phyloP scores from a whole-genome alignment of 1,140 invertebrate genomes.

The Apis cerana region DNA sequence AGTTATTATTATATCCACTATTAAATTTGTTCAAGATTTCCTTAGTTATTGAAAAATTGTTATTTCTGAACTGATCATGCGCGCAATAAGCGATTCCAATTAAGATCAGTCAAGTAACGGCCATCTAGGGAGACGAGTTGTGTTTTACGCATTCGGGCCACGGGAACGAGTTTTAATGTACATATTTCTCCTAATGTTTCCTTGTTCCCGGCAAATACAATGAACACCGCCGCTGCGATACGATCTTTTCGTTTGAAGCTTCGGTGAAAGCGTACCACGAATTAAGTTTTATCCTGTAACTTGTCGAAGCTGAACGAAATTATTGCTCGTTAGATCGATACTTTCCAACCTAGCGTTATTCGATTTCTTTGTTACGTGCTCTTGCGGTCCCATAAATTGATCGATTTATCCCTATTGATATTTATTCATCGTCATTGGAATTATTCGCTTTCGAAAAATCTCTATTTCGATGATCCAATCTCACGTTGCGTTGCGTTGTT shows the following conservation, averaged over 20 bases:
- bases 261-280: constrained; percentile 35
- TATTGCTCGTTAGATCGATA: constrained; percentile 40
- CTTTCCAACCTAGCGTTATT: constrained; percentile 11
- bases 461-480: neutral
- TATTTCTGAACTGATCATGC: neutral
- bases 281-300: constrained; percentile 44
- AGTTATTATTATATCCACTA: too few species aligned
- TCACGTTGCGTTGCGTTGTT: too few species aligned
- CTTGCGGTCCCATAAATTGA: neutral
- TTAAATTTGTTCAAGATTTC: too few species aligned
- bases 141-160: neutral
- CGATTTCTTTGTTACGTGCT: constrained; percentile 8
- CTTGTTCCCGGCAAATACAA: neutral
- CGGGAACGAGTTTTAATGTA: constrained; percentile 1
- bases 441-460: neutral
- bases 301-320: constrained; percentile 50
- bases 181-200: neutral
- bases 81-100: constrained; percentile 9
- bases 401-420: neutral
- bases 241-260: constrained; percentile 27
- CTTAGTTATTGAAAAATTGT: too few species aligned
- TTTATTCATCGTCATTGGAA: neutral
- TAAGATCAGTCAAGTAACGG: neutral
- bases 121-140: too few species aligned
- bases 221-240: neutral